Evolutionary conservation across 2,888 invertebrate genomes (phyloP).

Genomic region (Mimas tiliae): DNA sequence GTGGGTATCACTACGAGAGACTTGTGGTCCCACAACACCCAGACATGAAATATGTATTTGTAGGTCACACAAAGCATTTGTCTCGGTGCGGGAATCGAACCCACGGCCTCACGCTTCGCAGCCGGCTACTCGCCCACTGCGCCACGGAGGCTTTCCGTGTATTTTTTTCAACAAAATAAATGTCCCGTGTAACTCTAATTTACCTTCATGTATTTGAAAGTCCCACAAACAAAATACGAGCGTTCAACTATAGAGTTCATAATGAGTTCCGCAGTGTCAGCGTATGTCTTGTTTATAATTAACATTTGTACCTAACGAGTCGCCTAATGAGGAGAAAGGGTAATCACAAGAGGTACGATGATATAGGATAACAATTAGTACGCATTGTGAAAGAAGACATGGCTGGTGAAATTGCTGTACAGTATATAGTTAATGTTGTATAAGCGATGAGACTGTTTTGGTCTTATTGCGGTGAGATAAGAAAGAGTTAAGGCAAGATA

Average conservation of each 20-base stretch:
- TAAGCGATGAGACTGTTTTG: not conserved
- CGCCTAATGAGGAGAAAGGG: conserved; percentile 9
- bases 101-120: too few relatives aligned
- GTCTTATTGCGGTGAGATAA: not conserved
- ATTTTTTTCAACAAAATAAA: not conserved
- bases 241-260: not conserved
- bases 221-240: not conserved
- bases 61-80: too few relatives aligned
- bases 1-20: too few relatives aligned
- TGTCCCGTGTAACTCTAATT: not conserved
- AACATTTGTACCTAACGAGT: conserved; percentile 5
- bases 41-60: too few relatives aligned
- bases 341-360: not conserved
- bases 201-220: not conserved
- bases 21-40: too few relatives aligned
- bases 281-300: not conserved
- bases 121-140: too few relatives aligned
- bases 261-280: not conserved
- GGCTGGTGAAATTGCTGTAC: not conserved
- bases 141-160: too few relatives aligned
- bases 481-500: too few relatives aligned
- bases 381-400: not conserved
- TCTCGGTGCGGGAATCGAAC: too few relatives aligned
- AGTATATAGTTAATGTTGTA: not conserved
- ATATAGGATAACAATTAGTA: not conserved